Base-by-base conservation (phyloP, 2,113 vertebrate species). In the Lontra canadensis region DNA sequence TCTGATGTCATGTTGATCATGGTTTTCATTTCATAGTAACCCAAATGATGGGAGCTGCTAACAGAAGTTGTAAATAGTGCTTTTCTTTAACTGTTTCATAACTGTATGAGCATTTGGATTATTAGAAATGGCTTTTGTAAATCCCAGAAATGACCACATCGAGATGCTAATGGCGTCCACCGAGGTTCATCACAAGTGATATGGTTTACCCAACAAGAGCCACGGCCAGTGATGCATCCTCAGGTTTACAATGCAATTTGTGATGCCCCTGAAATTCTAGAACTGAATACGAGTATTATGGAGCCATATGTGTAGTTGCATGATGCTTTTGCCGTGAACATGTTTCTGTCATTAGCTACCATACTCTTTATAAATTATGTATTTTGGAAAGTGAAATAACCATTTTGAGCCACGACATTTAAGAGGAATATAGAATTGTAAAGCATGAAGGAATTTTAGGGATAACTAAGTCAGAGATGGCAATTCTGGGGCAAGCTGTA, bases 81-180 rank as follows among this genome's bases (percentile, higher is more conserved):
- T 95, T 92, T 84, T 84, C 18, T 92, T 97, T 98, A 94, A 96
- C 82, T 1, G 0, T 98, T 98, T 97, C 42, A 20, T 80, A 94
- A 47, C 17, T 12, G 10, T 90, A 55, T 81, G 88, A 95, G n/a
- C 57, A 81, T 94, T 91, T 39, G 13, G 4, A n/a, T 57, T 23
- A 25, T 31, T 84, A 87, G 71, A 92, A 97, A 57, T 92, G 2
- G 36, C 12, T 84, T 79, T n/a, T 7, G 86, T 34, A 87, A 88
- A 93, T 91, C 20, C 65, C 25, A 31, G 39, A 92, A 81, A 95
- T 73, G 78, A 95, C 71, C 76, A 29, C 79, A 81, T 89, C 49
- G 29, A 86, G 80, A 91, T 89, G 85, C 91, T 74, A 52, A 71
- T 73, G 39, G 39, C 34, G 36, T 94, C 86, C 94, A 36, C 81